Base-by-base conservation (phyloP, 2,113 vertebrate species). In the Engraulis encrasicolus region DNA sequence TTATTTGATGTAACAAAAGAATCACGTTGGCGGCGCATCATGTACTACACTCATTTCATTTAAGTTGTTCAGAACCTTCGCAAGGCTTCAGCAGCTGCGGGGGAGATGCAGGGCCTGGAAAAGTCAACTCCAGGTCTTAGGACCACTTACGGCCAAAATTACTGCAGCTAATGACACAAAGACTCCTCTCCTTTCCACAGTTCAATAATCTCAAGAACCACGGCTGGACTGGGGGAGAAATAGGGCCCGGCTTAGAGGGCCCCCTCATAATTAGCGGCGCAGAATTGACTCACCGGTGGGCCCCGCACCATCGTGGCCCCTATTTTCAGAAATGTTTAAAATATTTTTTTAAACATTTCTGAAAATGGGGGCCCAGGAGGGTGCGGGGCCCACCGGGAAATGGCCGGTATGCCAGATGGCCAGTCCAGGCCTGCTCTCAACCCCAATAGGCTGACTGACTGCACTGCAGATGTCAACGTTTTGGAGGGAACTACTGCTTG, bases 101-200 rank as follows among this genome's bases (percentile, higher is more conserved):
- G 81, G 2, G 34, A 12, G 52, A 61, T 37, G 20, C 50, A 20
- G 50, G 23, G 31, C 71, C 61, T 49, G 40, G 40, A 14, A 74
- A 1, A n/a, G 81, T 19, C 27, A 27, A 17, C 19, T 27, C n/a
- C n/a, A n/a, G n/a, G n/a, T 31, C 61, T 18, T 74, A 82, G 81
- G 45, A 50, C 45, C 40, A 38, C 23, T 74, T 17, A 20, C 40
- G 23, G 61, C 12, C 19, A 82, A 38, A 45, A 77, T 34, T 34
- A 50, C 38, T 31, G 38, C 54, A 40, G 84, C 61, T 61, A 78
- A 61, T 84, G 84, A 85, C 77, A 19, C 40, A 5, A 45, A 45
- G n/a, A n/a, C n/a, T 19, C 3, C 11, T 38, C 31, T 79, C 66
- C 1, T 17, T 50, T 37, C 50, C 58, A 71, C 66, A 66, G n/a